These are phyloP conservation scores for Antheraea pernyi DNA, from an alignment of 1,140 invertebrate genomes.

Conservation along the genomic window DNA sequence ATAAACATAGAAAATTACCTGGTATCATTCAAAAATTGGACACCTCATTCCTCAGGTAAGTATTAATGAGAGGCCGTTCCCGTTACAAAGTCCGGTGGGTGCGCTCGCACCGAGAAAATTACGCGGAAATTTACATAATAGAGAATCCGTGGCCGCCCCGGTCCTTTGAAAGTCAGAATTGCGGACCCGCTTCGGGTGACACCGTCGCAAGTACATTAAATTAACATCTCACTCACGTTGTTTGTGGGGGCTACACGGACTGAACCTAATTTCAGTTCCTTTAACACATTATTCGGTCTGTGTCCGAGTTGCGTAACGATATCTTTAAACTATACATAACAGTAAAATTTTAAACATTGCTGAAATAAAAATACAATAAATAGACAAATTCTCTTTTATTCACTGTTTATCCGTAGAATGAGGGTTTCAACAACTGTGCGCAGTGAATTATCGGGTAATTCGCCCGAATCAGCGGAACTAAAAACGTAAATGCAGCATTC, in stretches of 20 bases:
- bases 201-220: slow-evolving; percentile 62
- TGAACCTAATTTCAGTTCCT: slow-evolving; percentile 44
- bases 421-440: slow-evolving; percentile 24
- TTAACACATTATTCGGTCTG: not conserved
- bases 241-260: slow-evolving; percentile 49
- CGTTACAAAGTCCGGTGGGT: slow-evolving; percentile 68
- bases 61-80: slow-evolving; percentile 59
- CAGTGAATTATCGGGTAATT: slow-evolving; percentile 31
- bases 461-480: slow-evolving; percentile 48
- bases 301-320: not conserved
- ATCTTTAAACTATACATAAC: not conserved
- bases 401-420: not conserved
- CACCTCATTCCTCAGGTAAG: slow-evolving; percentile 50
- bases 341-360: not conserved
- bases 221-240: slow-evolving; percentile 70
- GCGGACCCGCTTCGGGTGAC: slow-evolving; percentile 57
- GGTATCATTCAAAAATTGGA: slow-evolving; percentile 40
- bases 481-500: slow-evolving; percentile 58
- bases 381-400: slow-evolving; percentile 5
- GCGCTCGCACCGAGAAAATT: slow-evolving; percentile 61
- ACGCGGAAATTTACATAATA: slow-evolving; percentile 76
- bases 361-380: not conserved
- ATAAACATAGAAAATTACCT: slow-evolving; percentile 28
- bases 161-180: slow-evolving; percentile 68
- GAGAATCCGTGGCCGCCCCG: slow-evolving; percentile 67